Percentiles rank a stretch among this genome's conserved stretches.
phyloP scores from a whole-genome alignment of 2,888 invertebrate genomes.

The Drosophila neotestacea region DNA sequence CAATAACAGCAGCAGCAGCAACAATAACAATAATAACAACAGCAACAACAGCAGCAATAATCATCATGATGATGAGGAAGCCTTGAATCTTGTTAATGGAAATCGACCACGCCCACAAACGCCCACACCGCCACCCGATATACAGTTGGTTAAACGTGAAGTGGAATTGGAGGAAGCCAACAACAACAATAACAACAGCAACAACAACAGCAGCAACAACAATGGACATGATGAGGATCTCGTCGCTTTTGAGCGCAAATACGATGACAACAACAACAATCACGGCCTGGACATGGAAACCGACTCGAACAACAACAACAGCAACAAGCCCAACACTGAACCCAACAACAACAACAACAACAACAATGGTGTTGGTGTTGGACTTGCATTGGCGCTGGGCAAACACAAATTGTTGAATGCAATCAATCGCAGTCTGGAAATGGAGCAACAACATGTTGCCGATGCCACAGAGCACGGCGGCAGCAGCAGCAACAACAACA shows the following conservation, averaged over 20 bases:
- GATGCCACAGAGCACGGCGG: slow-evolving; percentile 30
- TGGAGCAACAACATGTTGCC: slow-evolving; percentile 49
- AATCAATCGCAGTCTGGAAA: slow-evolving; percentile 63
- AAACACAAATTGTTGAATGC: slow-evolving; percentile 68
- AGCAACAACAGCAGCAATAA: slow-evolving; percentile 29
- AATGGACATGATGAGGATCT: slow-evolving; percentile 68
- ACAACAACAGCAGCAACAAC: slow-evolving; percentile 44
- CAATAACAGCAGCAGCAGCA: slow-evolving; percentile 59
- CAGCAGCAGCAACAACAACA: slow-evolving; percentile 26
- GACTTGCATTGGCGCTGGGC: slow-evolving; percentile 64
- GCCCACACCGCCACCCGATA: slow-evolving; percentile 56
- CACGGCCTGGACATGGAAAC: slow-evolving; percentile 70
- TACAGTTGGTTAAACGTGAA: slow-evolving; percentile 69
- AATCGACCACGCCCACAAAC: slow-evolving; percentile 59
- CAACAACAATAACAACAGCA: slow-evolving; percentile 42
- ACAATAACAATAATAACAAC: slow-evolving; percentile 31
- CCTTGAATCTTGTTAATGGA: slow-evolving; percentile 82
- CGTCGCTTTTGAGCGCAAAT: slow-evolving; percentile 61
- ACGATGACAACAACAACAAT: slow-evolving; percentile 76
- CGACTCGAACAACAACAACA: slow-evolving; percentile 78
- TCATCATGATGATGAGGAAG: slow-evolving; percentile 76
- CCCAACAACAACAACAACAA: slow-evolving; percentile 39
- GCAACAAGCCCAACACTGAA: slow-evolving; percentile 57
- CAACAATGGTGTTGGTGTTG: slow-evolving; percentile 42
- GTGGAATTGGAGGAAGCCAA: slow-evolving; percentile 55